These are phyloP conservation scores for Myiotriccus ornatus DNA, from an alignment of 2,797 vertebrate genomes.

Conservation along the genomic window DNA sequence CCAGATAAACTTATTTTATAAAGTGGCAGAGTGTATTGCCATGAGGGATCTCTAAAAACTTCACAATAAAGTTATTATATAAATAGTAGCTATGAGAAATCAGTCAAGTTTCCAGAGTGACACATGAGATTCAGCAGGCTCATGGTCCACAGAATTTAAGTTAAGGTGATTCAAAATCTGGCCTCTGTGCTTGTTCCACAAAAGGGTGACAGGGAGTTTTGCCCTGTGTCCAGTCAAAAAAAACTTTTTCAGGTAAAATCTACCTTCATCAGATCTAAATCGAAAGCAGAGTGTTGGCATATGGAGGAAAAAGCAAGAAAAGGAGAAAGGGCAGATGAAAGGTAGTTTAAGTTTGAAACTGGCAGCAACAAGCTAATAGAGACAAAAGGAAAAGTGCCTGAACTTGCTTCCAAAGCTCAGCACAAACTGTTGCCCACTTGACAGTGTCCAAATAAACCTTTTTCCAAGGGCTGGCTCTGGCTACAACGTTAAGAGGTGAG, in stretches of 20 bases:
- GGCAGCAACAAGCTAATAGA: not conserved
- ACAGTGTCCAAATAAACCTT: not conserved
- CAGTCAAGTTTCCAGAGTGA: conserved; percentile 1
- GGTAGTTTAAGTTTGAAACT: not conserved
- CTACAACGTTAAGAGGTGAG: not conserved
- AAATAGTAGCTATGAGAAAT: conserved; percentile 39
- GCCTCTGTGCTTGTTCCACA: not conserved
- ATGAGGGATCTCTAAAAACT: conserved; percentile 22
- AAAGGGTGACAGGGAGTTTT: conserved; percentile 6
- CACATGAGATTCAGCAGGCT: conserved; percentile 16
- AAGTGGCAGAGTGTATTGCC: not conserved
- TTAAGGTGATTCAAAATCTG: conserved; percentile 22
- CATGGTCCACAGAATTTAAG: conserved; percentile 24
- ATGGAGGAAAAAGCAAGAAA: not conserved
- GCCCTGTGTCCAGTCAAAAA: not conserved
- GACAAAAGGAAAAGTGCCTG: not conserved
- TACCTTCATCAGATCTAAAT: not conserved
- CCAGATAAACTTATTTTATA: conserved; percentile 36
- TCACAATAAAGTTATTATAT: conserved; percentile 27
- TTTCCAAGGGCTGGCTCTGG: not conserved
- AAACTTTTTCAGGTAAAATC: conserved; percentile 5
- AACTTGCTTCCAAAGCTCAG: not conserved
- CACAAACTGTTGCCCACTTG: not conserved
- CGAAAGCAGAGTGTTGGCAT: not conserved
- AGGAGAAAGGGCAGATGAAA: not conserved